Evolutionary conservation across 2,888 invertebrate species (phyloP), one percentile per base, ranked within the genome.

Genomic region (Buathra laborator): DNA sequence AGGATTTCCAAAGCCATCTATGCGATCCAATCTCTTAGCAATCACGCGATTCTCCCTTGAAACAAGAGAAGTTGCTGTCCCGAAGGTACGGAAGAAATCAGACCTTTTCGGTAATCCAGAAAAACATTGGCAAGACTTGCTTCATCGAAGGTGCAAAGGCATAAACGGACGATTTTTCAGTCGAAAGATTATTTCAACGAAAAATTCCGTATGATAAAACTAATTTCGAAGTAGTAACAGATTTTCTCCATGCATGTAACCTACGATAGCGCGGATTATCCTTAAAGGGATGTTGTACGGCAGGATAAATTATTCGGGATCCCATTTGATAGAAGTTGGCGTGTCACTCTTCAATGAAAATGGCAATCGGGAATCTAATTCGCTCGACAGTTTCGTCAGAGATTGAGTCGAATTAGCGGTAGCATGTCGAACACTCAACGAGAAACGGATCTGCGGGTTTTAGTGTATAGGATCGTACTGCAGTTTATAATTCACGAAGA

Each of bases 11-110:
- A 62, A 74, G 83, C 37, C 53, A 74, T 78, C 62, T 62, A 43
- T 44, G 48, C 51, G 46, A 78, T 78, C 48, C 59, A 78, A 78
- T 83, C 67, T 78, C 78, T 74, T 51, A 78, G 59, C 78, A 78
- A 83, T 78, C 78, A 74, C 83, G 75, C 10, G 46, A 37, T 37
- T 37, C 37, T 37, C 37, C 6, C 5, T 67, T 82, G 64, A 72
- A 77, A 70, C 72, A 29, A 48, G 66, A 72, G 56, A 14, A 66
- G 46, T 14, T 68, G 56, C 71, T 32, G 37, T 56, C 59, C 48
- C 66, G 12, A 72, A 67, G 67, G 56, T 43, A 59, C 12, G 12
- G 14, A 67, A 43, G 59, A 72, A 68, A 66, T 72, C 14, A 59
- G 62, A 37, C 37, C 24, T 78, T 48, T 74, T 74, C 68, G 32